Evolutionary conservation across 2,113 vertebrate genomes (phyloP).

Genomic region (Ranitomeya imitator): DNA sequence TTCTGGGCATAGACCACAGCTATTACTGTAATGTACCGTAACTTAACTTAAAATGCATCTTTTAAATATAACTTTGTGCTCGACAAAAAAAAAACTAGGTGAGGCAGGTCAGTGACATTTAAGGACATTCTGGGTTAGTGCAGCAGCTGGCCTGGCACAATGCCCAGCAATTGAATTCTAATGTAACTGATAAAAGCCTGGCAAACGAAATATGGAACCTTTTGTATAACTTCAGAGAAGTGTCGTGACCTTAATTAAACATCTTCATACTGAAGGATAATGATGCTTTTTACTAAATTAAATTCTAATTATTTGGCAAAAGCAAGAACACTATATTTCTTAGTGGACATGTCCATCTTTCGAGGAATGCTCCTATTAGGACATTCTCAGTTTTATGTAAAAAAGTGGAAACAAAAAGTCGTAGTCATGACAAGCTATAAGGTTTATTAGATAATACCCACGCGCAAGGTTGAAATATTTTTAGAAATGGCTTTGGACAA

Average conservation of each 20-base stretch:
- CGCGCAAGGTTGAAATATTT: no score
- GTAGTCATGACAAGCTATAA: no score
- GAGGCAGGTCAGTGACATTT: conserved; percentile 30
- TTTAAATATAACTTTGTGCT: background rate
- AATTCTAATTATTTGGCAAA: background rate
- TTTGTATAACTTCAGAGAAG: conserved; percentile 32
- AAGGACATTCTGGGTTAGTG: conserved; percentile 3
- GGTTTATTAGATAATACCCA: no score
- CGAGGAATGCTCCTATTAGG: background rate
- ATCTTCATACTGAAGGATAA: conserved; percentile 13
- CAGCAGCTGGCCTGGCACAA: conserved; percentile 36
- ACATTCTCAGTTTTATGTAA: background rate
- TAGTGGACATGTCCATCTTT: background rate
- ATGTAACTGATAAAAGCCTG: conserved; percentile 44
- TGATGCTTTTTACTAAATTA: background rate
- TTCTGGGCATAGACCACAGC: background rate
- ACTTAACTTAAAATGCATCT: conserved; percentile 16
- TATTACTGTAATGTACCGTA: background rate
- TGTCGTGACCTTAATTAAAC: conserved; percentile 28
- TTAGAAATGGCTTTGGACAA: no score
- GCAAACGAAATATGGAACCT: conserved; percentile 31
- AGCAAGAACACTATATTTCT: background rate
- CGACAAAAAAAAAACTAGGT: background rate
- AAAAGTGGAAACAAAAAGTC: background rate
- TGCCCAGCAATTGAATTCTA: conserved; percentile 46